Conservation (phyloP, 2,797 vertebrate genomes). For the Acrossocheilus wenchowensis region DNA sequence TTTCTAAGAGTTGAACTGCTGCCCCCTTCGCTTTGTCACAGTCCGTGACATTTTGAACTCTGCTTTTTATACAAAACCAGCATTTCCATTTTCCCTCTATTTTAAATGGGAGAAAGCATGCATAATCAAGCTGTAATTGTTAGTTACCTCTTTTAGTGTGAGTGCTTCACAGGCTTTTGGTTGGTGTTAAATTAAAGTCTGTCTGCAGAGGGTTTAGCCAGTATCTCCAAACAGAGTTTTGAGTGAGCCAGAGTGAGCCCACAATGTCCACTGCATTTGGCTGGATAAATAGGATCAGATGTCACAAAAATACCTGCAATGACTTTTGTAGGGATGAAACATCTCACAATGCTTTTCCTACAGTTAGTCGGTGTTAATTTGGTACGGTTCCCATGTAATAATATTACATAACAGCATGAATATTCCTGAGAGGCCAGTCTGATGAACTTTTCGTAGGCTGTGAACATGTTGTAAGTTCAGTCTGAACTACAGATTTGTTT, state of each 20-base stretch:
- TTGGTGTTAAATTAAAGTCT: constrained; percentile 68
- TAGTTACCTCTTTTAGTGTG: constrained; percentile 68
- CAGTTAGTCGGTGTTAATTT: constrained; percentile 42
- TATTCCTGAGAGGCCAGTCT: background rate
- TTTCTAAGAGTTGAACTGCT: background rate
- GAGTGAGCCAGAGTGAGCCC: constrained; percentile 46
- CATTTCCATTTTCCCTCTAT: constrained; percentile 14
- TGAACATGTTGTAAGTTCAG: background rate
- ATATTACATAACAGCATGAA: constrained; percentile 26
- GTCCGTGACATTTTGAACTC: background rate
- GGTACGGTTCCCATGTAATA: constrained; percentile 17
- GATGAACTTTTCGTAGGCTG: background rate
- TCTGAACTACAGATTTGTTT: background rate
- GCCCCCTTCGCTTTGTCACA: background rate
- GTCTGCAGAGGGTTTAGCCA: constrained; percentile 66
- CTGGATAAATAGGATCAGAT: constrained; percentile 29
- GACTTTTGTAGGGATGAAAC: constrained; percentile 39
- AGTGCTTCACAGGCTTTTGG: constrained; percentile 60
- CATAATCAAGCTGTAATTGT: constrained; percentile 63
- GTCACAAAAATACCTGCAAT: constrained; percentile 38
- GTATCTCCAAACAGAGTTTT: constrained; percentile 56
- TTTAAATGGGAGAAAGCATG: constrained; percentile 46
- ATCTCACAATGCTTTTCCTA: constrained; percentile 40
- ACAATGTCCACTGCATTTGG: background rate
- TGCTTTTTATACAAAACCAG: constrained; percentile 8